Evolutionary conservation across 2,113 vertebrate genomes (phyloP), one percentile per base, ranked within the genome.

Genomic region (Prolemur simus): DNA sequence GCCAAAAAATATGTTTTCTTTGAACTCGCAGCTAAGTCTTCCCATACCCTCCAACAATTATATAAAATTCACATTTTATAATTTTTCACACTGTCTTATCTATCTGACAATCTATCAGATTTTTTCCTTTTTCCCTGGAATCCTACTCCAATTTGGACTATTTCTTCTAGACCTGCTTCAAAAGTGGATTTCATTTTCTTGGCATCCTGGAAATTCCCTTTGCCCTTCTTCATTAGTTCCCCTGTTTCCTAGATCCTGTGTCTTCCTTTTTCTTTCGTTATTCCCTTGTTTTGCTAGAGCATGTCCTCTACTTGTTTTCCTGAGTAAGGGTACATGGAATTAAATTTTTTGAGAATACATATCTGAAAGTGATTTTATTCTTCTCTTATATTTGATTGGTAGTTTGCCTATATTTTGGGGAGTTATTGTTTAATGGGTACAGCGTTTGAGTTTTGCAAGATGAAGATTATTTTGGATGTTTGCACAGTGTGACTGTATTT

Each of bases 361-460:
- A 25, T 78, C 45, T 63, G 11, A 71, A 92, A 92, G 45, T 88
- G 25, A 92, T n/a, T 42, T 93, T 49, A 37, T 42, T 82, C 2
- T 76, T 64, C n/a, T 85, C 56, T 74, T 3, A 69, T 32, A 69
- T n/a, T 69, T 91, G 32, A 80, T 42, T 87, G 49, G 23, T 74
- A 74, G 47, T 83, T 92, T 84, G 23, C 32, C 13, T 89, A 0
- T 81, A 18, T 64, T 29, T 78, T 18, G 27, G 14, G 39, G 14
- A 34, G 15, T 71, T 88, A 42, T 6, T 25, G 45, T 89, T 49
- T 80, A 73, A 34, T 42, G 8, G 29, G 25, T 84, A 54, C 39
- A 84, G 69, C 56, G 56, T 89, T 74, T 86, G 45, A 92, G 45
- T 92, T 95, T 95, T 96, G 37, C 54, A 92, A 80, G 64, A 18